Evolutionary conservation across 1,140 invertebrate genomes (phyloP).

Genomic region (Gryon sp.): DNA sequence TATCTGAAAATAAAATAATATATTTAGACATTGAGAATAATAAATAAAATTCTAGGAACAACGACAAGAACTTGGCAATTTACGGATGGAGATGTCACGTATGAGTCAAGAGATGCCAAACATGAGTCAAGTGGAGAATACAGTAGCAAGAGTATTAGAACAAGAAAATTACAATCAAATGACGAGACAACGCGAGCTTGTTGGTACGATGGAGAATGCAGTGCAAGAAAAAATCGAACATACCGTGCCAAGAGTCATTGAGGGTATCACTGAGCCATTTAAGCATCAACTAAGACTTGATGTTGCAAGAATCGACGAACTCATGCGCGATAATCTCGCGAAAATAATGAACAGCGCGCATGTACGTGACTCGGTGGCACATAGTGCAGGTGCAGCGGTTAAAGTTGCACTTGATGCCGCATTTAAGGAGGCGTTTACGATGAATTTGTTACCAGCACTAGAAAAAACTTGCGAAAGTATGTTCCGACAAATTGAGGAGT

Average conservation of each 20-base stretch:
- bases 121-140: slow-evolving; percentile 68
- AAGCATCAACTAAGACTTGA: slow-evolving; percentile 87
- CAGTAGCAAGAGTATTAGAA: slow-evolving; percentile 71
- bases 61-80: slow-evolving; percentile 68
- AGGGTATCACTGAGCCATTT: slow-evolving; percentile 85
- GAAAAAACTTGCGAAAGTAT: slow-evolving; percentile 91
- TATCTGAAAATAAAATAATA: neutral
- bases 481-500: slow-evolving; percentile 92
- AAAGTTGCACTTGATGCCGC: slow-evolving; percentile 84
- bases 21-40: neutral
- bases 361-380: slow-evolving; percentile 86
- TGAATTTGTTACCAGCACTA: slow-evolving; percentile 88
- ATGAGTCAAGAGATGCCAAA: slow-evolving; percentile 74
- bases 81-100: slow-evolving; percentile 71
- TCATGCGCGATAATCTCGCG: slow-evolving; percentile 88
- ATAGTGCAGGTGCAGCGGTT: slow-evolving; percentile 84
- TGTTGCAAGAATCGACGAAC: slow-evolving; percentile 86
- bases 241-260: slow-evolving; percentile 82
- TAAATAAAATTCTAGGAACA: slow-evolving; percentile 65
- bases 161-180: slow-evolving; percentile 77
- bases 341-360: slow-evolving; percentile 88
- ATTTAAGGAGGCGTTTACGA: slow-evolving; percentile 87
- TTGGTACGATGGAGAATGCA: slow-evolving; percentile 82
- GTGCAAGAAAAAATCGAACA: slow-evolving; percentile 84
- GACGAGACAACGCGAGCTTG: slow-evolving; percentile 78